Conservation (phyloP, 1,140 invertebrate species). For the Andrena cerasifolii region DNA sequence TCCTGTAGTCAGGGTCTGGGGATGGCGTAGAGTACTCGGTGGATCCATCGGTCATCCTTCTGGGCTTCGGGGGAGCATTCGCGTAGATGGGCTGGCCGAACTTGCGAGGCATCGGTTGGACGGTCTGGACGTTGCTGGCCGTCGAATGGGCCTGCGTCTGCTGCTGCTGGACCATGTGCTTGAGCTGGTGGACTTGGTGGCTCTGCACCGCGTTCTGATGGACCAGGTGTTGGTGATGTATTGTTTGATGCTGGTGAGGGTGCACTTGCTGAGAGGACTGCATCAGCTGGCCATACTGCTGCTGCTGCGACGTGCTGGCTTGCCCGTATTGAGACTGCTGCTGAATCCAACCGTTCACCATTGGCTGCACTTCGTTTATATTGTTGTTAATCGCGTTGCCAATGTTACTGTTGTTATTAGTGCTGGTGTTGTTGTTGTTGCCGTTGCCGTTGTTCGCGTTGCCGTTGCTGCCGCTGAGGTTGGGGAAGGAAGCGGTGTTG, state of each 20-base stretch:
- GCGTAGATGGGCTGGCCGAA: slow-evolving; percentile 90
- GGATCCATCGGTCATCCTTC: slow-evolving; percentile 84
- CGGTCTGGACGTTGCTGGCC: slow-evolving; percentile 60
- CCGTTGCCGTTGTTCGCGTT: slow-evolving; percentile 67
- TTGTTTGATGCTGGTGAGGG: slow-evolving; percentile 60
- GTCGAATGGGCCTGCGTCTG: slow-evolving; percentile 37
- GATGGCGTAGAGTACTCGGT: slow-evolving; percentile 89
- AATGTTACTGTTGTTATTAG: slow-evolving; percentile 71
- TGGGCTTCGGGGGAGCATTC: slow-evolving; percentile 93
- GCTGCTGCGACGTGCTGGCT: slow-evolving; percentile 67
- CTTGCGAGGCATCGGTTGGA: slow-evolving; percentile 69
- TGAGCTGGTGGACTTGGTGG: slow-evolving; percentile 54
- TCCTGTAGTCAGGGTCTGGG: slow-evolving; percentile 75
- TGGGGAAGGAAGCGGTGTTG: slow-evolving; percentile 76
- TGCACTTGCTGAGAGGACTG: slow-evolving; percentile 54
- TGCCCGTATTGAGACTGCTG: slow-evolving; percentile 68
- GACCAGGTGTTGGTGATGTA: slow-evolving; percentile 58
- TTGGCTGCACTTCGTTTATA: slow-evolving; percentile 59
- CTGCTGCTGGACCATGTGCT: slow-evolving; percentile 52
- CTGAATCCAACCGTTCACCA: slow-evolving; percentile 77
- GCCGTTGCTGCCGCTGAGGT: slow-evolving; percentile 73
- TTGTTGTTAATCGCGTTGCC: slow-evolving; percentile 44
- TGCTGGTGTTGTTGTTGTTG: slow-evolving; percentile 59
- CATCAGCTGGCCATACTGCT: slow-evolving; percentile 56
- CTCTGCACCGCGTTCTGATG: slow-evolving; percentile 35